These are phyloP conservation scores for Ypsolopha sequella DNA, from an alignment of 2,888 invertebrate genomes.

Conservation along the genomic window DNA sequence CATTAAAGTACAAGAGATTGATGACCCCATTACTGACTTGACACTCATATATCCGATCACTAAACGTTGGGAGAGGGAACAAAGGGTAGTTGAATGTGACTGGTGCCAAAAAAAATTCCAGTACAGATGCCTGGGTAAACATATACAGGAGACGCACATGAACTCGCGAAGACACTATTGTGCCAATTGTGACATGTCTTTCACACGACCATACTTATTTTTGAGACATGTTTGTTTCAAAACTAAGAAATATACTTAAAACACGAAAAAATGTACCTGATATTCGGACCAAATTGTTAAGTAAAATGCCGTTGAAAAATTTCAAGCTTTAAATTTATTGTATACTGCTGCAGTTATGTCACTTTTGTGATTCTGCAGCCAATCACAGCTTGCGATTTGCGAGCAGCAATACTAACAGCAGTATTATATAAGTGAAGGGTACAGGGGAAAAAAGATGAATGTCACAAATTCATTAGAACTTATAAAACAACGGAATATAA, in stretches of 20 bases:
- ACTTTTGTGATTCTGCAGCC: too few species aligned
- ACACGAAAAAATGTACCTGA: too few species aligned
- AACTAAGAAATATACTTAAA: background rate
- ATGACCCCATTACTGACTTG: slow-evolving; percentile 19
- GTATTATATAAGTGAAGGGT: too few species aligned
- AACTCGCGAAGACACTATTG: background rate
- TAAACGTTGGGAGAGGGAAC: background rate
- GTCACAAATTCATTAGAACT: too few species aligned
- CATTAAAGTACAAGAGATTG: slow-evolving; percentile 17
- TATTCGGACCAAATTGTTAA: too few species aligned
- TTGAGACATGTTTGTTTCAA: background rate
- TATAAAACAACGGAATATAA: too few species aligned
- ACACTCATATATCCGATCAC: slow-evolving; percentile 16
- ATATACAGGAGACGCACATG: background rate
- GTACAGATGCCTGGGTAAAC: background rate
- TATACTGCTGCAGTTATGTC: too few species aligned
- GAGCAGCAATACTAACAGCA: too few species aligned
- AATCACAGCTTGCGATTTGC: too few species aligned
- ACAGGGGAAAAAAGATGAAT: too few species aligned
- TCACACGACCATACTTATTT: slow-evolving; percentile 1
- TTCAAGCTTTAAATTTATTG: too few species aligned
- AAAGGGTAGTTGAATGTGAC: background rate
- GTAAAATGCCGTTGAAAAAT: too few species aligned
- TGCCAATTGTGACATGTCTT: background rate
- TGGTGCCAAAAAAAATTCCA: background rate